Base-by-base conservation (phyloP, 2,113 vertebrate species). In the Riparia riparia region DNA sequence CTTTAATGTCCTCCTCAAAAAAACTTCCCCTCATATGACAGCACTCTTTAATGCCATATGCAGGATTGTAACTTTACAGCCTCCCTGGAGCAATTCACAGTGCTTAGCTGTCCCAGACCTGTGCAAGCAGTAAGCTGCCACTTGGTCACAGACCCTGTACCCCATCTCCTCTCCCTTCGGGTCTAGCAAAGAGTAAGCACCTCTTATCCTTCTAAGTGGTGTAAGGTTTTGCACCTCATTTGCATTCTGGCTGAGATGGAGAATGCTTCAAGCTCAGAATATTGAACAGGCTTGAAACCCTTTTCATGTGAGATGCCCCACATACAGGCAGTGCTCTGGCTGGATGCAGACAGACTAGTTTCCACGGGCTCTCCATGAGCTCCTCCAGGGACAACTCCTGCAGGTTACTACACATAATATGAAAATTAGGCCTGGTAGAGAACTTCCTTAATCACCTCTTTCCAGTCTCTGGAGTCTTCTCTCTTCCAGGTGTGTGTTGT, bases 1-100 rank as follows among this genome's bases (percentile, higher is more conserved):
- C 47, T 95, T 94, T 86, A 89, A 88, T 71, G 86, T 60, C 51
- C 51, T 88, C 17, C 83, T 96, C 54, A 80, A 66, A 86, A 94
- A 94, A 85, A 3, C 82, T 70, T 31, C 45, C 47, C 64, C 24
- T 92, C 44, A 2, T 65, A 88, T 73, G 74, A 29, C 85, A 94
- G 60, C 44, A 37, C 79, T 58, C 50, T 82, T 76, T 65, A 80
- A 54, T 7, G 9, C 82, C 5, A 0, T 41, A 24, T 24, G 14
- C 8, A 63, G 29, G 68, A 25, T 44, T 79, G 11, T n/a, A 58
- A 89, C 64, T 94, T 89, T 49, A 56, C 78, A 81, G 64, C 22
- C 65, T 68, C 21, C 56, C 74, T 86, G 69, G 49, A 70, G 87
- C 74, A n/a, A 51, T 6, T 20, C 7, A 0, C 1, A 1, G 24